Evolutionary conservation across 92 coral and sea anemone genomes (phyloP).

Genomic region (Umimayanthus kanabou): DNA sequence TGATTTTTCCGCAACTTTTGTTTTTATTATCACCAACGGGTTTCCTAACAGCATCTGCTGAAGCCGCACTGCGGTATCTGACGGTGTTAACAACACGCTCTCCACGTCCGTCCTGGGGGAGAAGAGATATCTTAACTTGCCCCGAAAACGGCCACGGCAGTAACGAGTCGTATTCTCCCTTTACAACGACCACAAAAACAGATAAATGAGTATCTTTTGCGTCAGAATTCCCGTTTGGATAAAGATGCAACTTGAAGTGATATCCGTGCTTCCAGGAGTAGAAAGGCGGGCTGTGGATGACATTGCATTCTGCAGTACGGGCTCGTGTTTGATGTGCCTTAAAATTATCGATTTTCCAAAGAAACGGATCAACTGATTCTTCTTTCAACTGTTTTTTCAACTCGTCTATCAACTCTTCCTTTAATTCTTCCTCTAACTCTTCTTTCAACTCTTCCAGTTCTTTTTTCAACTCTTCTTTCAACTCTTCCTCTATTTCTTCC

Average conservation of each 20-base stretch:
- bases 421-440: too few relatives aligned
- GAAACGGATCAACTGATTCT: not conserved
- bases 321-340: not conserved
- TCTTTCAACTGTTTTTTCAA: not conserved
- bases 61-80: not conserved
- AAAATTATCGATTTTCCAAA: not conserved
- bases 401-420: not conserved
- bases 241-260: not conserved
- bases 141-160: not conserved
- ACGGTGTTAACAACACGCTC: not conserved
- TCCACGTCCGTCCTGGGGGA: not conserved
- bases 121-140: not conserved
- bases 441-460: too few relatives aligned
- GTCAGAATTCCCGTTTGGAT: not conserved
- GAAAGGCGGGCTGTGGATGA: not conserved
- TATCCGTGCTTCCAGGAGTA: not conserved
- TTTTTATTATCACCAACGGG: not conserved
- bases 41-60: too few relatives aligned
- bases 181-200: not conserved
- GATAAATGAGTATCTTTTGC: not conserved
- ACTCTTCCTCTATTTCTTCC: too few relatives aligned
- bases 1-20: not conserved
- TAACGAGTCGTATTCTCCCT: not conserved
- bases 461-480: not conserved
- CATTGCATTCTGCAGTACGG: not conserved